Evolutionary conservation across 2,113 vertebrate species (phyloP), one percentile per base, ranked within the genome.

Genomic region (Plectropomus leopardus): DNA sequence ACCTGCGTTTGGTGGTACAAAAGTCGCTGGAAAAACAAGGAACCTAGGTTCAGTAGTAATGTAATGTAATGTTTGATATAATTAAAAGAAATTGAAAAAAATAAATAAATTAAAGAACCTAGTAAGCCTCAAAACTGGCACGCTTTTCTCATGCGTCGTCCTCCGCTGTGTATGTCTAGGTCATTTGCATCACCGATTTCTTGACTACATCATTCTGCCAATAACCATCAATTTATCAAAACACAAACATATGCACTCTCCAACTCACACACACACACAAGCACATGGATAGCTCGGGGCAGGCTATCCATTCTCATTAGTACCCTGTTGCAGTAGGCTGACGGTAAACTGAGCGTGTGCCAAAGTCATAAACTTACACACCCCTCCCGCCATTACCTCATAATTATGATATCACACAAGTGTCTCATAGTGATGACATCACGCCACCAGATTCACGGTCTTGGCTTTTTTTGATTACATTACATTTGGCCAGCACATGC

Each of bases 381-480:
- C 82, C 84, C 86, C 86, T 92, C 88, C 84, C 54, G 92, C 91
- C 90, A 93, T 93, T 92, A 94, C 92, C 92, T 93, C 92, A 94
- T 92, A 57, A 89, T 91, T 78, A 93, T 94, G 92, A 92, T 90
- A 92, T 92, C 92, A 92, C 90, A 88, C 79, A 36, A 86, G 89
- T 93, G 90, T 92, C 89, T 94, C 92, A 92, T 67, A 76, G 72
- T 92, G 92, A 92, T 93, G 90, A 93, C 91, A 90, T 92, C 91
- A 92, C 90, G 15, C 76, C 34, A 26, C 74, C 86, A 90, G 67
- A 88, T 89, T 91, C 85, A 89, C 63, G 72, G 74, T 77, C 88
- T 69, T 85, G 80, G 86, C 73, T 89, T 81, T 75, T 82, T 84
- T 86, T 28, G 64, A 93, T 89, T 89, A 88, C 72, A 91, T 92